Percentiles rank a stretch among this genome's conserved stretches.
Conservation (phyloP, 2,797 vertebrate genomes). For the Sebastes oblongus region DNA sequence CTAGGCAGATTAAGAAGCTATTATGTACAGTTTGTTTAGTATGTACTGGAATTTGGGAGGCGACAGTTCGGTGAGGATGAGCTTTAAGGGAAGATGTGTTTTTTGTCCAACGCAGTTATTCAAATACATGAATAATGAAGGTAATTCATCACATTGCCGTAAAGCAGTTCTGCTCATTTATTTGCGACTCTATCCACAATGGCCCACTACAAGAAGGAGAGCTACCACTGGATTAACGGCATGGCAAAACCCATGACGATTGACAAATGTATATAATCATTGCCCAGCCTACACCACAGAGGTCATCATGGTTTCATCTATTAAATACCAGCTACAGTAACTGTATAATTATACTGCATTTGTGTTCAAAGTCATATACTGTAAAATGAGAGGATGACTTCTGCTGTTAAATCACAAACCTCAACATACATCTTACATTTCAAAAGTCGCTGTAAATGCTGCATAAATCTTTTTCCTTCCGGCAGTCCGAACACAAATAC, state of each 20-base stretch:
- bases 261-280: background rate
- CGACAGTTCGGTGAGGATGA: background rate
- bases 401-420: background rate
- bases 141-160: background rate
- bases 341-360: background rate
- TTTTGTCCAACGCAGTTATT: background rate
- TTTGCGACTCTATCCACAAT: too few relatives aligned
- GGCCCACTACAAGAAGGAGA: too few relatives aligned
- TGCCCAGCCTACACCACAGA: background rate
- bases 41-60: background rate
- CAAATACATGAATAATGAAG: background rate
- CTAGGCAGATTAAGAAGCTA: background rate
- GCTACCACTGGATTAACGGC: background rate
- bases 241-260: background rate
- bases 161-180: background rate
- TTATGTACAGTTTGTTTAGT: background rate
- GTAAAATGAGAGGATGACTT: background rate
- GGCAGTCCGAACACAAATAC: background rate
- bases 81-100: background rate
- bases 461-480: background rate
- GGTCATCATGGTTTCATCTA: background rate
- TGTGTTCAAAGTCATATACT: background rate
- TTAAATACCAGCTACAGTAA: background rate
- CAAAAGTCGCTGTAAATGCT: background rate
- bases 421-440: background rate